Conservation (phyloP, 92 coral and sea anemone species). For the Porites evermanni region DNA sequence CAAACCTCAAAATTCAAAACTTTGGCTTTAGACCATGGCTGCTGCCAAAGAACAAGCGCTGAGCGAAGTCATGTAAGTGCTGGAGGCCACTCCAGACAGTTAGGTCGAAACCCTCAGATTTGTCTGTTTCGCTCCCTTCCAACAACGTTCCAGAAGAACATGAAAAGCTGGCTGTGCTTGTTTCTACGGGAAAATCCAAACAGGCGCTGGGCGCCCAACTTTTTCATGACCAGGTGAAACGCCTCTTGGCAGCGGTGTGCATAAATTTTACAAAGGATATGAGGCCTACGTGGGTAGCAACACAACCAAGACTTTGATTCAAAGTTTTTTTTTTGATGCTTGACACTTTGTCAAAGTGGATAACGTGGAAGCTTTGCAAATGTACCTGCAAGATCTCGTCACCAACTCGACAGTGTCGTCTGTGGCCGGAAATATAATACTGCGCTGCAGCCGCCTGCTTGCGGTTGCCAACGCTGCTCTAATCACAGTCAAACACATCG, state of each 20-base stretch:
- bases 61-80: background rate
- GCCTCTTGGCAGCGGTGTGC: background rate
- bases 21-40: background rate
- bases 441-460: too few relatives aligned
- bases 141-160: background rate
- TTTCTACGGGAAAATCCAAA: conserved; percentile 2
- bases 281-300: conserved; percentile 19
- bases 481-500: too few relatives aligned
- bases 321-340: too few relatives aligned
- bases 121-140: background rate
- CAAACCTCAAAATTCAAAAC: too few relatives aligned
- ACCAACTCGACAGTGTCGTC: too few relatives aligned
- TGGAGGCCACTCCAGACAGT: background rate
- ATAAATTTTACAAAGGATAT: conserved; percentile 14
- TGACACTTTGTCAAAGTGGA: too few relatives aligned
- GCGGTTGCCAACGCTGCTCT: too few relatives aligned
- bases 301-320: background rate
- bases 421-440: too few relatives aligned
- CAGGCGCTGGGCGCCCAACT: conserved; percentile 15
- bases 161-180: conserved; percentile 29
- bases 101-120: too few relatives aligned
- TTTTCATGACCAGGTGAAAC: conserved; percentile 41
- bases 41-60: too few relatives aligned
- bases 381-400: too few relatives aligned
- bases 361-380: too few relatives aligned